These are phyloP conservation scores for Oryzias woworae DNA, from an alignment of 2,113 vertebrate species.

Conservation along the genomic window DNA sequence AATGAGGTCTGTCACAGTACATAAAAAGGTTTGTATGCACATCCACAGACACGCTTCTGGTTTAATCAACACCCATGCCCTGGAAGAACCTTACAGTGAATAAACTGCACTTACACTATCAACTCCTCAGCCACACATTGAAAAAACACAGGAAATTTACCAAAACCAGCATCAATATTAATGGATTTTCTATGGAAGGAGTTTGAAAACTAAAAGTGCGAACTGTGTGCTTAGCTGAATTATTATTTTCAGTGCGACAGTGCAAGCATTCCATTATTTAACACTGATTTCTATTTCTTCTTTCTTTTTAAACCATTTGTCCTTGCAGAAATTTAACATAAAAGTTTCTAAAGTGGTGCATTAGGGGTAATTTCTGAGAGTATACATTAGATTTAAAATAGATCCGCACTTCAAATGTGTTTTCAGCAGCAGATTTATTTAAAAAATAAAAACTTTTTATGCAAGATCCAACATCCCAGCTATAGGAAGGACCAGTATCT, in stretches of 20 bases:
- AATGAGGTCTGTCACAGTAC: slow-evolving; percentile 62
- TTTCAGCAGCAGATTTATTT: too few species aligned
- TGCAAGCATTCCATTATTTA: neutral
- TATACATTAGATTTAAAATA: too few species aligned
- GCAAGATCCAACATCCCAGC: too few species aligned
- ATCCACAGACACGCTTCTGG: neutral
- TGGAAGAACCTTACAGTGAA: slow-evolving; percentile 14
- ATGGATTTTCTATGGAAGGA: slow-evolving; percentile 14
- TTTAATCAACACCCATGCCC: slow-evolving; percentile 10
- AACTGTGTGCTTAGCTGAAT: slow-evolving; percentile 23
- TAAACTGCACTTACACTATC: slow-evolving; percentile 12
- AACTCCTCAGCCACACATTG: slow-evolving; percentile 21
- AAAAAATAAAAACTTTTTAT: too few species aligned
- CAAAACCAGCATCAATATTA: neutral
- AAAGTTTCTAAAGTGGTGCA: too few species aligned
- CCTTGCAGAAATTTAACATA: neutral
- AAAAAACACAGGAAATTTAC: neutral
- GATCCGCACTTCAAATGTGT: too few species aligned
- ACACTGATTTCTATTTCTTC: neutral
- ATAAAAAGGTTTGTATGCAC: slow-evolving; percentile 39
- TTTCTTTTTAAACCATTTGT: neutral
- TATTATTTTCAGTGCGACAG: slow-evolving; percentile 10
- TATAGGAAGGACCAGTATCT: too few species aligned
- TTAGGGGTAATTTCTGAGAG: too few species aligned
- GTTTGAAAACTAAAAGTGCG: slow-evolving; percentile 46